Evolutionary conservation across 2,113 vertebrate species (phyloP).

Genomic region (Osmerus eperlanus): DNA sequence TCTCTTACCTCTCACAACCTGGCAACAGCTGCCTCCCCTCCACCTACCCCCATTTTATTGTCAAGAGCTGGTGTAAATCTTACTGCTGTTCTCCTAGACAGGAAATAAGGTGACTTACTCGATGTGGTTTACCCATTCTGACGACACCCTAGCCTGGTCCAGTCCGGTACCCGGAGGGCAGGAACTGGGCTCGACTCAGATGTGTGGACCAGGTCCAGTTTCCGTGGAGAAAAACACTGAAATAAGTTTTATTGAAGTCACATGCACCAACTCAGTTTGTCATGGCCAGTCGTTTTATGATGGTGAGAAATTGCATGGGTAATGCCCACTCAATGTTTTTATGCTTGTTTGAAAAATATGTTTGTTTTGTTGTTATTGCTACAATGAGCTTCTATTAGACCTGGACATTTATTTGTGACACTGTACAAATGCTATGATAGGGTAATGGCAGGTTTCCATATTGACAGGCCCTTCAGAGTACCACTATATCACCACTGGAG

Average conservation of each 20-base stretch:
- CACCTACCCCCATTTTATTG: slow-evolving; percentile 5
- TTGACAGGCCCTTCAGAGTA: background rate
- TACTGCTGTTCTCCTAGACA: slow-evolving; percentile 1
- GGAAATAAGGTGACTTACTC: slow-evolving; percentile 2
- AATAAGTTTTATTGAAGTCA: slow-evolving; percentile 3
- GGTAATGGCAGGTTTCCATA: background rate
- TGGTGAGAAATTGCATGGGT: background rate
- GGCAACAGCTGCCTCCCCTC: background rate
- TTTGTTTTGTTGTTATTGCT: background rate
- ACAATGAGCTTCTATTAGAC: background rate
- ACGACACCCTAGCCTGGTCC: background rate
- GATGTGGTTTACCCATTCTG: slow-evolving; percentile 8
- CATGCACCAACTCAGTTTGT: slow-evolving; percentile 6
- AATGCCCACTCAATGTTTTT: background rate
- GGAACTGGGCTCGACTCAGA: background rate
- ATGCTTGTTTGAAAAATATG: slow-evolving; percentile 3
- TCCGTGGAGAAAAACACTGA: slow-evolving; percentile 3
- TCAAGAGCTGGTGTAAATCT: slow-evolving; percentile 13
- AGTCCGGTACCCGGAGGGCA: slow-evolving; percentile 6
- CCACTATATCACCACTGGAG: background rate
- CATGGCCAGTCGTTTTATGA: background rate
- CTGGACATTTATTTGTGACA: background rate
- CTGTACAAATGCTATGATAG: background rate
- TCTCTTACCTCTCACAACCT: background rate
- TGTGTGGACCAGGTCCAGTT: background rate